Percentiles rank a stretch among this genome's conserved stretches.
Conservation (phyloP, 2,888 invertebrate species). For the Hyppa rectilinea region DNA sequence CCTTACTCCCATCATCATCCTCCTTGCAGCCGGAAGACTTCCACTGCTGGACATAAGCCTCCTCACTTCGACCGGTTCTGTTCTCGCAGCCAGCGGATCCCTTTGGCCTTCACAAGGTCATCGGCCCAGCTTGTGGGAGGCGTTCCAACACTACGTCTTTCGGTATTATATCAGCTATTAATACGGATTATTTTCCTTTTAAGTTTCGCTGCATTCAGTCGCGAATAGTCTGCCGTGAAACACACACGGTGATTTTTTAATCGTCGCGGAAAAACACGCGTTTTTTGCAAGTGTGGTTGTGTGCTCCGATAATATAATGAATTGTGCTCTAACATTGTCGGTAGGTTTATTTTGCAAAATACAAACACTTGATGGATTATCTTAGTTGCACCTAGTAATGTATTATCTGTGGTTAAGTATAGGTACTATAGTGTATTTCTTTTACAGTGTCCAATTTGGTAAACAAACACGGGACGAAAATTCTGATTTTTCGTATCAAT, state of each 20-base stretch:
- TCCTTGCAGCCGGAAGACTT: too few relatives aligned
- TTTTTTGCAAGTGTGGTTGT: not conserved
- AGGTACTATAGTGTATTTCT: too few relatives aligned
- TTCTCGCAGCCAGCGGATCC: too few relatives aligned
- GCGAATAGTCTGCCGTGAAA: not conserved
- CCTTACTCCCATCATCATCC: too few relatives aligned
- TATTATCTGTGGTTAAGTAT: not conserved
- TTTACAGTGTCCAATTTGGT: too few relatives aligned
- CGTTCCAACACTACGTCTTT: too few relatives aligned
- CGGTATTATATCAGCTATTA: not conserved
- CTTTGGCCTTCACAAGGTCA: too few relatives aligned
- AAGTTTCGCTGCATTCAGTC: not conserved
- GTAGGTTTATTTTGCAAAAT: constrained; percentile 8
- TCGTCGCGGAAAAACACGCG: not conserved
- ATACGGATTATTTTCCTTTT: not conserved
- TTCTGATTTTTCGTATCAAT: too few relatives aligned
- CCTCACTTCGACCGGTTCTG: too few relatives aligned
- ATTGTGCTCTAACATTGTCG: not conserved
- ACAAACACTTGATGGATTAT: not conserved
- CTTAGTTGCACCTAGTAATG: not conserved
- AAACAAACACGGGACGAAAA: too few relatives aligned
- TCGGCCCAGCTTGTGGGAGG: too few relatives aligned
- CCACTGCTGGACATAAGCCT: too few relatives aligned
- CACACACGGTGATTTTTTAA: not conserved
- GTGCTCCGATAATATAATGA: not conserved